These are phyloP conservation scores for Ornithorhynchus anatinus DNA, from an alignment of 2,113 vertebrate species.

Conservation along the genomic window DNA sequence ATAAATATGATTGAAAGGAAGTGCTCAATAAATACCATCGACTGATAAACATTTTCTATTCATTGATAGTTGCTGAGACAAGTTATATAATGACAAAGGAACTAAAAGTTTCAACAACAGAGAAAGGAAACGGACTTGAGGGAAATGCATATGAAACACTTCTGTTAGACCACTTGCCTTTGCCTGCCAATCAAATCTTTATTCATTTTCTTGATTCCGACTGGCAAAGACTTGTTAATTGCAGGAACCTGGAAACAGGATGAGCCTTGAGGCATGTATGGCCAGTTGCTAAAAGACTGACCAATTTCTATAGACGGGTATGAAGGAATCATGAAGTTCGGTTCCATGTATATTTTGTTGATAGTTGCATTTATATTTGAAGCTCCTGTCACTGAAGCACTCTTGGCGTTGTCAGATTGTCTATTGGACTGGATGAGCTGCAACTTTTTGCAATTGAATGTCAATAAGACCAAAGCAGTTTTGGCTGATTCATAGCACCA, in stretches of 20 bases:
- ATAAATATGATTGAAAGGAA: too few relatives aligned
- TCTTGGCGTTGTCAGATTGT: slow-evolving; percentile 76
- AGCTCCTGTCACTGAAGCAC: slow-evolving; percentile 71
- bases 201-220: slow-evolving; percentile 33
- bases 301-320: slow-evolving; percentile 51
- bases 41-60: too few relatives aligned
- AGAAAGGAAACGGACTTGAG: slow-evolving; percentile 23
- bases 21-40: too few relatives aligned
- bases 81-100: slow-evolving; percentile 11
- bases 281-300: slow-evolving; percentile 49
- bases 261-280: slow-evolving; percentile 24
- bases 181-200: slow-evolving; percentile 44
- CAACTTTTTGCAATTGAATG: slow-evolving; percentile 76
- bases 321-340: slow-evolving; percentile 66
- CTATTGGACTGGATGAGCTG: slow-evolving; percentile 74
- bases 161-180: slow-evolving; percentile 29
- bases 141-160: slow-evolving; percentile 12
- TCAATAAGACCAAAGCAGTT: slow-evolving; percentile 85
- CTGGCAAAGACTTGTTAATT: slow-evolving; percentile 53
- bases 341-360: slow-evolving; percentile 64
- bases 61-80: slow-evolving; percentile 38
- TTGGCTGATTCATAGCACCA: slow-evolving; percentile 78
- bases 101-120: slow-evolving; percentile 23
- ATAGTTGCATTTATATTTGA: slow-evolving; percentile 80
- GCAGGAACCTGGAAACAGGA: slow-evolving; percentile 21